Evolutionary conservation across 2,113 vertebrate genomes (phyloP).

Genomic region (Zosterops hypoxanthus): DNA sequence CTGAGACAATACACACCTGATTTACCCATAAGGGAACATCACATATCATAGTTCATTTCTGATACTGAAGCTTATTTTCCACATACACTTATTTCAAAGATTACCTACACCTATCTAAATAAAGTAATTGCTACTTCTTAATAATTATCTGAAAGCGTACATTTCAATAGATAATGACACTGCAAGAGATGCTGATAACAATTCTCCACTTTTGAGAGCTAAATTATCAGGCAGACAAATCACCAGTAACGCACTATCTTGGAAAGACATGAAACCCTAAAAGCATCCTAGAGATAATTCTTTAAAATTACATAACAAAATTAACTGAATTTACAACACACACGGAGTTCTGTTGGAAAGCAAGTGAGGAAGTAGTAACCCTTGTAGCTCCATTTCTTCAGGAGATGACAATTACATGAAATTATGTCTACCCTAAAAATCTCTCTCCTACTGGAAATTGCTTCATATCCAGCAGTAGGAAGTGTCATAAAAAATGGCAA

Average conservation of each 20-base stretch:
- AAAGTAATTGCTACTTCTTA: neutral
- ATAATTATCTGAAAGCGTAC: neutral
- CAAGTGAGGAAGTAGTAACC: neutral
- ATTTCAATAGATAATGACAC: neutral
- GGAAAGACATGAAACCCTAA: neutral
- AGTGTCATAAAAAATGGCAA: neutral
- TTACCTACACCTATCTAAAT: neutral
- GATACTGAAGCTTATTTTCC: neutral
- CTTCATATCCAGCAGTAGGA: neutral
- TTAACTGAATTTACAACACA: neutral
- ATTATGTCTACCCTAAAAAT: neutral
- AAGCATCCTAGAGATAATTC: neutral
- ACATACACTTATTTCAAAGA: neutral
- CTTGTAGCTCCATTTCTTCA: neutral
- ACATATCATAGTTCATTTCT: neutral
- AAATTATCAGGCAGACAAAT: neutral
- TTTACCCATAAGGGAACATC: neutral
- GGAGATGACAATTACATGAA: neutral
- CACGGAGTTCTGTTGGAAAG: neutral
- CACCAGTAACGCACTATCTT: neutral
- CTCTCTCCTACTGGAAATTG: neutral
- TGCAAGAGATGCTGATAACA: neutral
- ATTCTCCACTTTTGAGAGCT: neutral
- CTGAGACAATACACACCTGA: neutral
- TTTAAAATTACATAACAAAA: neutral